Evolutionary conservation across 2,888 invertebrate genomes (phyloP).

Genomic region (Hanleya hanleyi): DNA sequence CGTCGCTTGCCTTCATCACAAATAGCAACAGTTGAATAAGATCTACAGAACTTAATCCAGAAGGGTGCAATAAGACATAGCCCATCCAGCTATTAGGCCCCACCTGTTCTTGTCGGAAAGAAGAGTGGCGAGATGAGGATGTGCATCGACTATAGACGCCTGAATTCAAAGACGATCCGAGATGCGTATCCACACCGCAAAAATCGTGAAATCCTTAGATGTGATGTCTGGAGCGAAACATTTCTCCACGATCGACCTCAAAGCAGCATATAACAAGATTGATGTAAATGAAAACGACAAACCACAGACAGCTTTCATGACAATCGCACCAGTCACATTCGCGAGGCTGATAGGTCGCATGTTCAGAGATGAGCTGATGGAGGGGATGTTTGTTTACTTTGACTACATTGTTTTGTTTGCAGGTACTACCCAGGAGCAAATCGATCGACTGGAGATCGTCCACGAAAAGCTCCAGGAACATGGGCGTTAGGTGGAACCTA

Average conservation of each 20-base stretch:
- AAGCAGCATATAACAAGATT: no score
- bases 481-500: background rate
- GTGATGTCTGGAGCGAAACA: conserved; percentile 17
- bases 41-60: background rate
- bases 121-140: background rate
- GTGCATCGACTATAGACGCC: background rate
- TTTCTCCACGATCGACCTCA: no score
- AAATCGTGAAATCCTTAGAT: conserved; percentile 26
- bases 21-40: background rate
- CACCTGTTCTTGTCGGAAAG: background rate
- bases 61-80: background rate
- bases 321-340: conserved; percentile 31
- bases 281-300: no score
- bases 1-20: background rate
- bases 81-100: background rate
- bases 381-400: background rate
- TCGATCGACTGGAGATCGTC: background rate
- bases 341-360: conserved; percentile 20
- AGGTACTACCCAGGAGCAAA: background rate
- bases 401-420: background rate
- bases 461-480: background rate
- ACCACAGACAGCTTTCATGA: no score
- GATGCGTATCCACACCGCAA: background rate
- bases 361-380: background rate
- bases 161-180: background rate